Conservation (phyloP, 2,113 vertebrate genomes). For the Callorhinus ursinus region DNA sequence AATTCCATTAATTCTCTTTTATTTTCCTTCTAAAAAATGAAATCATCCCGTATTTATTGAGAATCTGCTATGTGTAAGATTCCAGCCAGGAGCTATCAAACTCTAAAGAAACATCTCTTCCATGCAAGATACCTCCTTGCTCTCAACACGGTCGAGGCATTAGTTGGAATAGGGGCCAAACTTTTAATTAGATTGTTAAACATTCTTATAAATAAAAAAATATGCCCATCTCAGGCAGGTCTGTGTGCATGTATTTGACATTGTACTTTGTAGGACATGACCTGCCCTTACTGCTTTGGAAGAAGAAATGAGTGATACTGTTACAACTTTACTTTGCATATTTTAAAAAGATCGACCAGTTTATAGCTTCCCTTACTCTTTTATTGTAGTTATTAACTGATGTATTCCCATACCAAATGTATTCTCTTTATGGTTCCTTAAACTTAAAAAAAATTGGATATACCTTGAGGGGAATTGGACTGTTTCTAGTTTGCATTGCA, state of each 20-base stretch:
- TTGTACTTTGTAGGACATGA: neutral
- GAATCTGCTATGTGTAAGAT: neutral
- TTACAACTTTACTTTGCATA: neutral
- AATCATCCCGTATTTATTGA: neutral
- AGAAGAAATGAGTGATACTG: neutral
- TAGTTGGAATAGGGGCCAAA: neutral
- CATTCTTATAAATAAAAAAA: neutral
- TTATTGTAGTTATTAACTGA: constrained; percentile 37
- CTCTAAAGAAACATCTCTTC: neutral
- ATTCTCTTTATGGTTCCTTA: constrained; percentile 4
- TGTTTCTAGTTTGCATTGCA: constrained; percentile 49
- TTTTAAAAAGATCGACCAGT: neutral
- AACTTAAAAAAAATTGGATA: constrained; percentile 5
- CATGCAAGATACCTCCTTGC: neutral
- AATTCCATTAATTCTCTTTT: neutral
- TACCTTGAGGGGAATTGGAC: constrained; percentile 39
- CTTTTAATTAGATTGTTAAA: neutral
- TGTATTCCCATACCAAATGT: constrained; percentile 17
- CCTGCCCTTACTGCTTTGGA: neutral
- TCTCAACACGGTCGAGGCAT: neutral
- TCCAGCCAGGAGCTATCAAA: neutral
- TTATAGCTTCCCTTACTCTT: constrained; percentile 8
- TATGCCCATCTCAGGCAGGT: neutral
- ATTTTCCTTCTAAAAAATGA: constrained; percentile 38
- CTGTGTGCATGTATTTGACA: neutral